phyloP scores from a whole-genome alignment of 2,797 vertebrate genomes.

The Odontamblyopus rebecca region DNA sequence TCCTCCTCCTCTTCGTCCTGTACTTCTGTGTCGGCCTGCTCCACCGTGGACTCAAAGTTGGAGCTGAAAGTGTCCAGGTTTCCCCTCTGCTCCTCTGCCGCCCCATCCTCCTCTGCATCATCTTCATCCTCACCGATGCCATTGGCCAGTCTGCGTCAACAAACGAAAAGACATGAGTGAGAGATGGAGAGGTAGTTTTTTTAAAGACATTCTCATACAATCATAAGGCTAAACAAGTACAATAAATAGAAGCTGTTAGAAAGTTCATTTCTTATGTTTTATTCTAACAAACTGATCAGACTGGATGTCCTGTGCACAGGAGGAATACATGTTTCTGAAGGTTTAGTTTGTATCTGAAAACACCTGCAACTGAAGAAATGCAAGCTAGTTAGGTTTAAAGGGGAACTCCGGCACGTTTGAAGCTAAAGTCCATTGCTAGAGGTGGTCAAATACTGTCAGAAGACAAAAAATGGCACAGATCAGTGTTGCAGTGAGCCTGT shows the following conservation, averaged over 20 bases:
- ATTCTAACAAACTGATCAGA: too few species aligned
- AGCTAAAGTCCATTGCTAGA: too few species aligned
- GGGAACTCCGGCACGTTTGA: too few species aligned
- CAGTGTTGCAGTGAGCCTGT: too few species aligned
- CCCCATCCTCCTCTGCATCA: conserved; percentile 53
- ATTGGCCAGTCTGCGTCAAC: conserved; percentile 69
- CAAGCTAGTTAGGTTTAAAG: too few species aligned
- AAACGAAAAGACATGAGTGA: background rate
- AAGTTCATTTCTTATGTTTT: too few species aligned
- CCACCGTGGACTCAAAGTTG: conserved; percentile 79
- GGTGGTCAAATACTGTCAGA: too few species aligned
- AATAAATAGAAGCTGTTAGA: background rate
- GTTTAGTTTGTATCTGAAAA: too few species aligned
- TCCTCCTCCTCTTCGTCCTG: conserved; percentile 76
- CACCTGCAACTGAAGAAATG: too few species aligned
- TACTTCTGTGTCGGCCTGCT: conserved; percentile 76
- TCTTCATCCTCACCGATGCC: conserved; percentile 69
- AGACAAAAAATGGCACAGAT: too few species aligned
- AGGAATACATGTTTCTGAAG: too few species aligned
- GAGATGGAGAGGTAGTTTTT: background rate
- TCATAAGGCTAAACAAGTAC: background rate
- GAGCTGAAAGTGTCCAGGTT: conserved; percentile 80
- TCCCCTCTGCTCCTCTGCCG: conserved; percentile 38
- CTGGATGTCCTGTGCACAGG: too few species aligned
- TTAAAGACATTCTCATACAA: background rate